These are phyloP conservation scores for Saccostrea echinata DNA, from an alignment of 1,140 invertebrate genomes.

Conservation along the genomic window DNA sequence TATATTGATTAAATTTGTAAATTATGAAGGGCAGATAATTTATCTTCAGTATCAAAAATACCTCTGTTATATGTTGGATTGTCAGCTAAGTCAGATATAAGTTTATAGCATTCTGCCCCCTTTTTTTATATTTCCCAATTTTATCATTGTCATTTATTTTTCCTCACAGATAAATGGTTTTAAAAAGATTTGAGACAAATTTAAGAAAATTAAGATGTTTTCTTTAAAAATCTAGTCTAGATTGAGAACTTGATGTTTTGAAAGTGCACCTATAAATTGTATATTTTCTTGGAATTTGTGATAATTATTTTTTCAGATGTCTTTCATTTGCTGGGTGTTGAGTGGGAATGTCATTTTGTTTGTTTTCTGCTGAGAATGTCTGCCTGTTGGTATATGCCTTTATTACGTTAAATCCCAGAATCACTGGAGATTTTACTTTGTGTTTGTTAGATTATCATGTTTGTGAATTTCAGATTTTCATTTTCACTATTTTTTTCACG, in stretches of 20 bases:
- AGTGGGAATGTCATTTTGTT: slow-evolving; percentile 6
- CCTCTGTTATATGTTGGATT: not conserved
- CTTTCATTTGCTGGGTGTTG: slow-evolving; percentile 23
- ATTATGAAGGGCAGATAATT: not conserved
- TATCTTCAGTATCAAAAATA: not conserved
- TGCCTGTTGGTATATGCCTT: not conserved
- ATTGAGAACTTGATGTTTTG: not conserved
- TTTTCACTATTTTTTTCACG: not conserved
- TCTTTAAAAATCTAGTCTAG: not conserved
- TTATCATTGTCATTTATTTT: not conserved
- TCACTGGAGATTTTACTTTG: not conserved
- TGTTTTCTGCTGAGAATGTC: slow-evolving; percentile 28
- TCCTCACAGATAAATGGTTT: not conserved
- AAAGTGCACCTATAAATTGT: not conserved
- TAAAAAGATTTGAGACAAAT: not conserved
- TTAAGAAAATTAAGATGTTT: not conserved
- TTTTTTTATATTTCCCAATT: not conserved
- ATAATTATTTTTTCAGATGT: slow-evolving; percentile 9
- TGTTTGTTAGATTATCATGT: not conserved
- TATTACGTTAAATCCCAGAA: not conserved
- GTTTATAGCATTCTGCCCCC: no score
- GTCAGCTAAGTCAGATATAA: not conserved
- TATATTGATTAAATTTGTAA: not conserved
- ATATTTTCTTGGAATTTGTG: not conserved
- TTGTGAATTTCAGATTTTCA: not conserved